phyloP scores from a whole-genome alignment of 2,113 vertebrate species.

The Megaptera novaeangliae region DNA sequence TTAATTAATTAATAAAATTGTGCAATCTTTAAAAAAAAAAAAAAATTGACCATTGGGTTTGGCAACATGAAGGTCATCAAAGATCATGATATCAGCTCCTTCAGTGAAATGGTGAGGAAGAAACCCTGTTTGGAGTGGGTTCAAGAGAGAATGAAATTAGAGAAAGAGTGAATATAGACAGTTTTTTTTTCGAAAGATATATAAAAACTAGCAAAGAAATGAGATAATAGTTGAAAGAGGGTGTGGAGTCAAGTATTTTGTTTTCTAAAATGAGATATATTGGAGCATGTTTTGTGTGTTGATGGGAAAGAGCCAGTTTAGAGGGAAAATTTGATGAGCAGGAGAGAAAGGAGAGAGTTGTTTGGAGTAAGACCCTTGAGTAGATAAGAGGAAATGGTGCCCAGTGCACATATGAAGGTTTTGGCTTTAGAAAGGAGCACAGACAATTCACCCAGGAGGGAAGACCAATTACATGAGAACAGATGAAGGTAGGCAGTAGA shows the following conservation, averaged over 20 bases:
- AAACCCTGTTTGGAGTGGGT: neutral
- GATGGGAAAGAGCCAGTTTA: neutral
- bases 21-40: too few species aligned
- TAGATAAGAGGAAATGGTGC: constrained; percentile 28
- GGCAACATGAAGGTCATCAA: neutral
- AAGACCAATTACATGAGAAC: neutral
- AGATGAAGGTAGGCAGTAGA: constrained; percentile 31
- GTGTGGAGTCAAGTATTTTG: neutral
- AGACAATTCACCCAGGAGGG: constrained; percentile 13
- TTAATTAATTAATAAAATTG: too few species aligned
- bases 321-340: neutral
- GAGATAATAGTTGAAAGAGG: neutral
- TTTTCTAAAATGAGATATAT: neutral
- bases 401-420: constrained; percentile 57
- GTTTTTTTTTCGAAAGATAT: neutral
- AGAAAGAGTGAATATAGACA: neutral
- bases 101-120: neutral
- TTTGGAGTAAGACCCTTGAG: neutral
- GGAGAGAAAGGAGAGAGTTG: neutral
- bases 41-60: neutral
- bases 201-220: neutral
- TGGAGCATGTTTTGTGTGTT: neutral
- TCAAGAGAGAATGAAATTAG: neutral
- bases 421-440: constrained; percentile 50
- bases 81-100: neutral